These are phyloP conservation scores for Phataginus tricuspis DNA, from an alignment of 2,797 vertebrate species.

Conservation along the genomic window DNA sequence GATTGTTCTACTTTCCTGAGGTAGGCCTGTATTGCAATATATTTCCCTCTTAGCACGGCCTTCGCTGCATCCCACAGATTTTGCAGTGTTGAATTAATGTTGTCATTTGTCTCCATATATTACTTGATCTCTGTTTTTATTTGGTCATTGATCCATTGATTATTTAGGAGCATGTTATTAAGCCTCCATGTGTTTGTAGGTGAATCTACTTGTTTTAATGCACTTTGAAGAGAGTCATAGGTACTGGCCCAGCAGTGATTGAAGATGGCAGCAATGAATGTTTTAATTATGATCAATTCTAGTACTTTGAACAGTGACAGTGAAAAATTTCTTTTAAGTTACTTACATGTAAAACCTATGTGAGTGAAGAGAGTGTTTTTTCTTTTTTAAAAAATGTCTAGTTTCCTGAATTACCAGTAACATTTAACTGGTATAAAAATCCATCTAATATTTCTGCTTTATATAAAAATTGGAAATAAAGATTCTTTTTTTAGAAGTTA, in stretches of 20 bases:
- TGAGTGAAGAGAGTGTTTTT: background rate
- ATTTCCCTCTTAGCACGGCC: no score
- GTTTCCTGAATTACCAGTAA: slow-evolving; percentile 12
- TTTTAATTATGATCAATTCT: background rate
- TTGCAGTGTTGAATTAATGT: no score
- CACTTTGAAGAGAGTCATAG: background rate
- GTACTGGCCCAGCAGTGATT: background rate
- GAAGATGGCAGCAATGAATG: background rate
- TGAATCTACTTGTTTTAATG: slow-evolving; percentile 25
- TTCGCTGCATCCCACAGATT: no score
- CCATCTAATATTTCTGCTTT: slow-evolving; percentile 1
- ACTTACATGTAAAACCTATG: slow-evolving; percentile 27
- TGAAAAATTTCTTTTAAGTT: background rate
- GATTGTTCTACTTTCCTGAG: no score
- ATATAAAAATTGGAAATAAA: slow-evolving; percentile 3
- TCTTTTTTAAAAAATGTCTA: background rate
- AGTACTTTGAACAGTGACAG: slow-evolving; percentile 18
- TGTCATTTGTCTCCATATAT: no score
- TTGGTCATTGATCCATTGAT: no score
- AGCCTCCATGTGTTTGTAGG: no score
- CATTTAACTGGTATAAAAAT: slow-evolving; percentile 4
- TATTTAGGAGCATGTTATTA: no score
- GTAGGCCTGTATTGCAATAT: no score
- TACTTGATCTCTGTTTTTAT: no score
- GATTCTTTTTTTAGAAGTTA: no score